Percentiles rank a stretch among this genome's conserved stretches.
Conservation (phyloP, 2,888 invertebrate genomes). For the Diarsia rubi region DNA sequence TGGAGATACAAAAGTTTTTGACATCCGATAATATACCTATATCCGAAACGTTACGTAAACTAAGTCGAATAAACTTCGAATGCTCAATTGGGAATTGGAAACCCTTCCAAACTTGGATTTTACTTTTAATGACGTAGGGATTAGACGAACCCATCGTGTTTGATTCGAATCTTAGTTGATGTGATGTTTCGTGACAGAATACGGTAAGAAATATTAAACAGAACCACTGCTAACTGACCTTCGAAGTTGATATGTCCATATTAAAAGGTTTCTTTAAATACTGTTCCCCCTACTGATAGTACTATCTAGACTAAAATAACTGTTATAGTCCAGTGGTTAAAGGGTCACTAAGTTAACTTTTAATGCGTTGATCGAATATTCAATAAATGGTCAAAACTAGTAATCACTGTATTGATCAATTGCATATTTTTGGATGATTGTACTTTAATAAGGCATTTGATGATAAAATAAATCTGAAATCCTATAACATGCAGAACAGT, state of each 20-base stretch:
- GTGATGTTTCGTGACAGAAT: conserved; percentile 4
- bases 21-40: conserved; percentile 38
- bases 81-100: conserved; percentile 55
- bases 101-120: conserved; percentile 57
- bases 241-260: not conserved
- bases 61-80: conserved; percentile 53
- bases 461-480: not conserved
- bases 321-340: conserved; percentile 19
- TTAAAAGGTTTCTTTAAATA: not conserved
- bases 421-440: not conserved
- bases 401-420: not conserved
- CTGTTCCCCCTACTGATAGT: not conserved
- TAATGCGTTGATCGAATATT: not conserved
- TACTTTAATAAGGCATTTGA: conserved; percentile 5
- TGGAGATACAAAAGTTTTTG: conserved; percentile 38
- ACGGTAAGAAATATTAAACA: not conserved
- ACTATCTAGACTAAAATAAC: not conserved
- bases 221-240: not conserved
- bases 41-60: conserved; percentile 48
- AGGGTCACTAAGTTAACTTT: conserved; percentile 1
- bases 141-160: conserved; percentile 41
- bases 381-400: not conserved
- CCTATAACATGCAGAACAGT: not conserved
- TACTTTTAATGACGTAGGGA: conserved; percentile 62
- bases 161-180: conserved; percentile 22